A percentile compares a stretch with the other conserved stretches of the same genome.
phyloP scores from a whole-genome alignment of 2,797 vertebrate species.

The Crenuchus spilurus region DNA sequence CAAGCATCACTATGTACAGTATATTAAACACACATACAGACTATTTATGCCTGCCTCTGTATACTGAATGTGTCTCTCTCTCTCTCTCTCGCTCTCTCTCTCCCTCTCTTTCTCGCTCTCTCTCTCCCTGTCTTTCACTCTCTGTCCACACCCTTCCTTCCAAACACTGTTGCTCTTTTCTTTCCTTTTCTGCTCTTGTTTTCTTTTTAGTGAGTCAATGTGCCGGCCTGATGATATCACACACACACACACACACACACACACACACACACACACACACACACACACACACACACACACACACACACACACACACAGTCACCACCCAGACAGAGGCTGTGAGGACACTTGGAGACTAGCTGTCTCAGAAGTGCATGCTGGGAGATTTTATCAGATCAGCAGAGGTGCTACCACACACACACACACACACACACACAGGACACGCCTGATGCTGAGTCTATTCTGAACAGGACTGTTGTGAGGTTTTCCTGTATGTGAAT shows the following conservation, averaged over 20 bases:
- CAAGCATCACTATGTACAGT: too few species aligned
- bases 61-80: too few species aligned
- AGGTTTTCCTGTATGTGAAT: constrained; percentile 2
- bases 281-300: constrained; percentile 4
- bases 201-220: too few species aligned
- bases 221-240: too few species aligned
- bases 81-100: too few species aligned
- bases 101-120: too few species aligned
- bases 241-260: constrained; percentile 25
- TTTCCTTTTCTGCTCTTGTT: too few species aligned
- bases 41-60: too few species aligned
- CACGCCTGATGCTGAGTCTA: not conserved
- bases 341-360: not conserved
- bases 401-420: not conserved
- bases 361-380: constrained; percentile 6
- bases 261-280: constrained; percentile 3
- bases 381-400: not conserved
- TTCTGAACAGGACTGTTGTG: not conserved
- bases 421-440: not conserved
- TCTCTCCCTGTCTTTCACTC: too few species aligned
- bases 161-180: too few species aligned
- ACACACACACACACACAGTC: not conserved
- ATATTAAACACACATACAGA: too few species aligned
- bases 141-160: not conserved
- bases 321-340: not conserved